Evolutionary conservation across 2,888 invertebrate genomes (phyloP), one percentile per base, ranked within the genome.

Genomic region (Drosophila nigricruria): DNA sequence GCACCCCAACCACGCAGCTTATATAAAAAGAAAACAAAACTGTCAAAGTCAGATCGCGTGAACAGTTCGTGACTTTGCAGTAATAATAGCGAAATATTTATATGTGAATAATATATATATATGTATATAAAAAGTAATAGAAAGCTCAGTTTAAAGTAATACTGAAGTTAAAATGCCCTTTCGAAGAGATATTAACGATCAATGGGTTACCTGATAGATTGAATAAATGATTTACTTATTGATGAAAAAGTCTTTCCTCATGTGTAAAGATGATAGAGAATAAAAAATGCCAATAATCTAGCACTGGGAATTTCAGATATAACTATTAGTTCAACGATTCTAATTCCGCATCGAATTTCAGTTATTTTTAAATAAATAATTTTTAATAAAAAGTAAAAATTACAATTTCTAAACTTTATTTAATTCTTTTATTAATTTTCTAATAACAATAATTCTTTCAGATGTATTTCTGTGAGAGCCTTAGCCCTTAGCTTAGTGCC

Each of bases 41-140:
- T 82, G 82, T 85, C 82, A 66, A 67, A 76, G 78, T 64, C 50
- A 27, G 16, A 66, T 50, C 63, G 70, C 68, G 64, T 68, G 68
- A 72, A 79, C 49, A 65, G 57, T 77, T 75, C 83, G 84, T 83
- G 87, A 87, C 87, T 81, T 52, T 79, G 83, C 82, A 65, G 78
- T 79, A 87, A 87, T 85, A 77, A 72, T 66, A 63, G 45, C 38
- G 5, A 58, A 64, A 62, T 63, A 64, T 10, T 0, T 38, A 64
- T 50, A 47, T 43, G 59, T 38, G 36, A 45, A 47, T 36, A 47
- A 36, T 43, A 60, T 36, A 32, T 52, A 65, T 62, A 20, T 59
- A 62, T 62, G 27, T 54, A 62, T 62, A 34, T 40, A 59, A 64
- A 36, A 59, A 36, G 47, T 52, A 70, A 73, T 65, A 54, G 27